Percentiles rank a stretch among this genome's conserved stretches.
phyloP scores from a whole-genome alignment of 2,797 vertebrate species.

The Emys orbicularis region DNA sequence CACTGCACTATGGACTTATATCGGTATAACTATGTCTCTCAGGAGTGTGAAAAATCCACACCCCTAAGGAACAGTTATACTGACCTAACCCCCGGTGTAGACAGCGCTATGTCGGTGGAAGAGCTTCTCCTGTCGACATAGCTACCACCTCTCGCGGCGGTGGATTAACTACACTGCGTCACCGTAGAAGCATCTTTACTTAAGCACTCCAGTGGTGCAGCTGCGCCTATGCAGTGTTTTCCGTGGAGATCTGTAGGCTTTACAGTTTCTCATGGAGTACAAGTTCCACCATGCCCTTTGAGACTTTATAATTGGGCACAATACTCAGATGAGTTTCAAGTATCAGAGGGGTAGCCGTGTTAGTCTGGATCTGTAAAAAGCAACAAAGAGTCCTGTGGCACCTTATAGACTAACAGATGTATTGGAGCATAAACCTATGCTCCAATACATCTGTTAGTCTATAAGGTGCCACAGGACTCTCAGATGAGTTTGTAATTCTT shows the following conservation, averaged over 20 bases:
- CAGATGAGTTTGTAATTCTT: background rate
- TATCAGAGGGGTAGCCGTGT: too few relatives aligned
- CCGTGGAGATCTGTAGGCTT: background rate
- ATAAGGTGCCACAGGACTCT: background rate
- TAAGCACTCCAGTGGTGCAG: background rate
- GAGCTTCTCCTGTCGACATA: background rate
- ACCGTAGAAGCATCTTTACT: background rate
- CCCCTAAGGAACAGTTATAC: background rate
- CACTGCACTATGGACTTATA: too few relatives aligned
- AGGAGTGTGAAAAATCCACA: background rate
- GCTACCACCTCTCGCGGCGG: background rate
- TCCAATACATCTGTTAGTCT: too few relatives aligned
- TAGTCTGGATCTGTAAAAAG: too few relatives aligned
- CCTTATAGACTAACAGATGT: too few relatives aligned
- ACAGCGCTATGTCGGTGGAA: background rate
- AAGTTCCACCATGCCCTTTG: background rate
- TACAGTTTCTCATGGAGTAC: constrained; percentile 15
- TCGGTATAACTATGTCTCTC: background rate
- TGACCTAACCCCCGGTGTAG: background rate
- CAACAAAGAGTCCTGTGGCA: too few relatives aligned
- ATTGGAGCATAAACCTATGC: too few relatives aligned
- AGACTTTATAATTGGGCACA: background rate
- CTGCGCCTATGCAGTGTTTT: background rate
- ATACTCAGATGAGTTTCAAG: background rate
- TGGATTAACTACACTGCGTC: background rate